Base-by-base conservation (phyloP, 2,797 vertebrate genomes). In the Otus scops region DNA sequence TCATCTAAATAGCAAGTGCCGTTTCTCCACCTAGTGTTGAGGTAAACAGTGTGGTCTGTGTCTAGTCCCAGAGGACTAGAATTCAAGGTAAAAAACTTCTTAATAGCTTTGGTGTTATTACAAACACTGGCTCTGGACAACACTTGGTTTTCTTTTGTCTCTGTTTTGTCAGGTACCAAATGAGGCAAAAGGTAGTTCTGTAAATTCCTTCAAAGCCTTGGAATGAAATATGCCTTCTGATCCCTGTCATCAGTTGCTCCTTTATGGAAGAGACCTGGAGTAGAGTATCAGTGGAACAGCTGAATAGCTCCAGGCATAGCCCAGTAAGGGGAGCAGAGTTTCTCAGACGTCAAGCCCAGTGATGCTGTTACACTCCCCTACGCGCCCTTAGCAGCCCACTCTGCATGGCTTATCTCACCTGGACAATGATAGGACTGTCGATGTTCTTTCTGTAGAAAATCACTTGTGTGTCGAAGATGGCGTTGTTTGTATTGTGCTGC, bases 391-490 rank as follows among this genome's bases (percentile, higher is more conserved):
- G 75, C 79, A 69, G 89, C 71, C 24, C 39, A 9, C 22, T 8
- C n/a, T 21, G 81, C 2, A 2, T 12, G 24, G 56, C 13, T 56
- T n/a, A 17, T 88, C 96, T 98, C 96, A 99, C 99, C 99, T 99
- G 98, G 84, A 99, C 95, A n/a, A 97, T 98, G 93, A 99, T 89
- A 43, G 99, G 99, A 54, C 98, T 98, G 63, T 98, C 94, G 2
- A 96, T 97, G 34, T 98, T 99, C 94, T 97, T 99, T 94, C 98
- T 98, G 97, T 99, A 99, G 98, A 99, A 99, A 95, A 99, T 95
- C 20, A 79, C 99, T 30, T 98, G 98, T 13, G 97, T 98, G 78
- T 97, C 85, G 92, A 99, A 99, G 91, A 97, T 41, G 4, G 99
- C 98, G 34, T 97, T 89, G 94, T 98, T 95, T 0, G 98, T 98